Base-by-base conservation (phyloP, 2,888 invertebrate genomes). In the Lepidochrysops patricia region DNA sequence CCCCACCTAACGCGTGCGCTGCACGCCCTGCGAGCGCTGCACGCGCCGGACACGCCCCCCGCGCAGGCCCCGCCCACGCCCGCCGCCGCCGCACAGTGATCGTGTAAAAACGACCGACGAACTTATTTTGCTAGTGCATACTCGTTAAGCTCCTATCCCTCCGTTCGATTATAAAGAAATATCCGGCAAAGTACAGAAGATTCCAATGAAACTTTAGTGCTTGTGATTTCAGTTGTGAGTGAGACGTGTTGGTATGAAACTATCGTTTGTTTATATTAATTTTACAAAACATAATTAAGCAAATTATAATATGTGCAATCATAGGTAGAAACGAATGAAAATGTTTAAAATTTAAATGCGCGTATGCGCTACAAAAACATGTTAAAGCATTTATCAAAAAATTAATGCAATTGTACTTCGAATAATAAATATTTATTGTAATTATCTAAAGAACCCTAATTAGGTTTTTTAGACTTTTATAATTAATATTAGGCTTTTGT, bases 1-100 rank as follows among this genome's bases (percentile, higher is more conserved):
- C 49, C 66, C 69, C 15, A 23, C 50, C 59, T 34, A 35, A 27
- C 37, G 13, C 25, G 15, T 54, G 26, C 50, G 32, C 52, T 37
- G 7, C 60, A 43, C 48, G 48, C 12, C 23, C 29, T 49, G 9
- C 60, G 43, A 9, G 43, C 43, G 43, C 23, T 37, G 23, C 43
- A 48, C 43, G 37, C 52, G 26, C 52, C 58, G 26, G 48, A 23
- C 49, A n/a, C 56, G 25, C 34, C 59, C 23, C 59, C 59, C 9
- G 15, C 52, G 37, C 56, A 34, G n/a, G 29, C 57, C 5, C 6
- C 48, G 12, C 19, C 15, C 48, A 4, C 32, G 54, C 57, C 57
- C 23, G 57, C 57, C 29, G 57, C 48, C 29, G 12, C 54, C 32
- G 29, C 54, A 5, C 54, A 54, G 19, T 54, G 54, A 50, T n/a